These are phyloP conservation scores for Ranitomeya variabilis DNA, from an alignment of 2,113 vertebrate genomes.

Conservation along the genomic window DNA sequence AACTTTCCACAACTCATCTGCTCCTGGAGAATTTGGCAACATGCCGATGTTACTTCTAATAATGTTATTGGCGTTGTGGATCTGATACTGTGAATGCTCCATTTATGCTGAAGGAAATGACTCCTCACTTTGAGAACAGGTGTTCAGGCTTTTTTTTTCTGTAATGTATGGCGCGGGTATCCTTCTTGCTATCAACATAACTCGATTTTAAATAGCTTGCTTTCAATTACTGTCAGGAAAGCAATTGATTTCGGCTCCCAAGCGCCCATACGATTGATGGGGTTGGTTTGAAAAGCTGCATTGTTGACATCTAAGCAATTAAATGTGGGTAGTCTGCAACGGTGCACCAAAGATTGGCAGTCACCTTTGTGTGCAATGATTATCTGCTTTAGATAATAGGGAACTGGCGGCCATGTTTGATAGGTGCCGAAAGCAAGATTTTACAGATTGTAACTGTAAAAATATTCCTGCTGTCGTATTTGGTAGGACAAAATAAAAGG, in stretches of 20 bases:
- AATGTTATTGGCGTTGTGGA: neutral
- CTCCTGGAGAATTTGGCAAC: neutral
- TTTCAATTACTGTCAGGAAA: conserved; percentile 49
- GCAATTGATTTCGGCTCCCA: conserved; percentile 45
- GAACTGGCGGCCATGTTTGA: conserved; percentile 42
- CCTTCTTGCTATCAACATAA: conserved; percentile 45
- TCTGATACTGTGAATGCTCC: neutral
- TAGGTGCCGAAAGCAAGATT: conserved; percentile 6
- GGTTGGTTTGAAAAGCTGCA: conserved; percentile 47
- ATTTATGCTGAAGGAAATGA: neutral
- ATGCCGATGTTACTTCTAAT: neutral
- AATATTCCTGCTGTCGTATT: conserved; percentile 23
- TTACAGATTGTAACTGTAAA: neutral
- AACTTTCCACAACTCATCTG: neutral
- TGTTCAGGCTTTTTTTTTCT: conserved; percentile 15
- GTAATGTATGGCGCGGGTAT: neutral
- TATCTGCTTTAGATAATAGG: conserved; percentile 50
- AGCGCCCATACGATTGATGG: conserved; percentile 52
- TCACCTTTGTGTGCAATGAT: conserved; percentile 33
- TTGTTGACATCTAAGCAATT: conserved; percentile 52
- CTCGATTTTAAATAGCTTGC: conserved; percentile 51
- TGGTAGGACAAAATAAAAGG: neutral
- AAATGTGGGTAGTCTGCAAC: conserved; percentile 42
- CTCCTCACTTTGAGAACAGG: conserved; percentile 5
- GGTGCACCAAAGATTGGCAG: conserved; percentile 28